Evolutionary conservation across 2,113 vertebrate genomes (phyloP), one percentile per base, ranked within the genome.

Genomic region (Coptodon bakossiorum): DNA sequence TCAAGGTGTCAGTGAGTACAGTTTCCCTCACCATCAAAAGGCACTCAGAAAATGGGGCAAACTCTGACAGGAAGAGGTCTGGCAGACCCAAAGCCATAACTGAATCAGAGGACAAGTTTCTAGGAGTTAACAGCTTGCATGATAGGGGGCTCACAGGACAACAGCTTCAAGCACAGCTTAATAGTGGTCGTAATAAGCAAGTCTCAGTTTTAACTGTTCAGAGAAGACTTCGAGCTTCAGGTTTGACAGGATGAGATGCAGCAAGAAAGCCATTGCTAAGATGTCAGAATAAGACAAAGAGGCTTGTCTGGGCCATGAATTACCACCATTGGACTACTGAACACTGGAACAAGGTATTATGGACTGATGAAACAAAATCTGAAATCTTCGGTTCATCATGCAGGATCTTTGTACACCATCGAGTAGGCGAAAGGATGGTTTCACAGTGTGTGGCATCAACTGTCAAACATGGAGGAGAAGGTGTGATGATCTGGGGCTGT

Each of bases 381-480:
- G 0, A 0, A 66, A 38, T 5, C 10, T 38, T 66, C 4, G 12
- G 17, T 38, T 66, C 10, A 66, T 7, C 61, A n/a, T 10, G 0
- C 61, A 66, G 31, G 31, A 66, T n/a, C 61, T 38, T 38, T 66
- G 31, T 66, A 38, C 61, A 12, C 6, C 4, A 0, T 12, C 0
- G 6, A 36, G 0, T n/a, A 66, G 6, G 61, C 2, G 4, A 38
- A 36, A 66, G 1, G 31, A 7, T 36, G 61, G 0, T 66, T 66
- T 31, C 61, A 66, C 59, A 34, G 29, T 61, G 57, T 66, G 61
- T 66, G 10, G 61, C 17, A n/a, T 66, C 61, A 66, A 66, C 17
- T 66, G 1, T 66, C 34, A 66, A 66, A 66, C 61, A 66, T 7
- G 61, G 0, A 38, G 34, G 61, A 66, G 17, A 17, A 66, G 5